A percentile compares a stretch with the other conserved stretches of the same genome.
phyloP scores from a whole-genome alignment of 2,113 vertebrate species.

The Isichthys henryi region DNA sequence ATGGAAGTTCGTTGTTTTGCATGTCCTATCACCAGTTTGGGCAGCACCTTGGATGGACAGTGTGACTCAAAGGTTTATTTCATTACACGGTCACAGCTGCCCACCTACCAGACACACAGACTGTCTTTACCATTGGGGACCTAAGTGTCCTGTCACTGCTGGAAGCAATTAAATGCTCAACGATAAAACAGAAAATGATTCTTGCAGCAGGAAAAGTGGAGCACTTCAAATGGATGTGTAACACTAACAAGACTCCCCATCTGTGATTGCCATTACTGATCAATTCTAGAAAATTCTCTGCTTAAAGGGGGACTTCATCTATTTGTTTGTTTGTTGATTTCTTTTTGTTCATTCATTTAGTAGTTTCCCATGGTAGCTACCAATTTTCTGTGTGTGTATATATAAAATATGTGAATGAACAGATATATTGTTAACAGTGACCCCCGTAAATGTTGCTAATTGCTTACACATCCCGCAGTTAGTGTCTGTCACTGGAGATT shows the following conservation, averaged over 20 bases:
- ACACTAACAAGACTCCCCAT: background rate
- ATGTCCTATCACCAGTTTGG: background rate
- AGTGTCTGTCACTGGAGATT: background rate
- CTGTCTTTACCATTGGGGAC: background rate
- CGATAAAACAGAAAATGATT: background rate
- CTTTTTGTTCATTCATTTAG: too few relatives aligned
- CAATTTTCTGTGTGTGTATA: background rate
- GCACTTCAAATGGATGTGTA: background rate
- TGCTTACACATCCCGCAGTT: background rate
- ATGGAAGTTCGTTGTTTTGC: background rate
- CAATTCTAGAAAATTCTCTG: background rate
- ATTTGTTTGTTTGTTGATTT: background rate
- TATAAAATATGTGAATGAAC: background rate
- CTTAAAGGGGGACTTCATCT: background rate
- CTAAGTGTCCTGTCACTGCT: background rate
- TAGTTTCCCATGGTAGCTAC: too few relatives aligned
- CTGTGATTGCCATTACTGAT: background rate
- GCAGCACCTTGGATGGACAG: background rate
- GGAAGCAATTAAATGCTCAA: background rate
- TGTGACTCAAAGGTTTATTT: constrained; percentile 46
- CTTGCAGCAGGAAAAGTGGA: background rate
- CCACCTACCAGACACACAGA: constrained; percentile 35
- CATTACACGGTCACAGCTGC: constrained; percentile 39
- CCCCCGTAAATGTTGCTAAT: background rate
- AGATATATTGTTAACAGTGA: background rate